Evolutionary conservation across 2,888 invertebrate species (phyloP).

Genomic region (Leucozona laternaria): DNA sequence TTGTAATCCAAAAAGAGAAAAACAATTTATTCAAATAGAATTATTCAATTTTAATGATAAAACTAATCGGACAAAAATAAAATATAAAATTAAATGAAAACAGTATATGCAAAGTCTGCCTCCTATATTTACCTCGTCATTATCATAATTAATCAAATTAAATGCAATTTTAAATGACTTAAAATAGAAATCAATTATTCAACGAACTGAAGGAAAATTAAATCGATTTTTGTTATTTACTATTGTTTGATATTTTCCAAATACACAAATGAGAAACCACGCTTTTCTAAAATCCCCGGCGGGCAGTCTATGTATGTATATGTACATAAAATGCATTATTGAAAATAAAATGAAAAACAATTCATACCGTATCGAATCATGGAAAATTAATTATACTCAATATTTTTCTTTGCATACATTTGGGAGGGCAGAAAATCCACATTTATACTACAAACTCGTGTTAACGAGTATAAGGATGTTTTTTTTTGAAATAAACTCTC

Average conservation of each 20-base stretch:
- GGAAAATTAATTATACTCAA: slow-evolving; percentile 52
- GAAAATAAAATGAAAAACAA: background rate
- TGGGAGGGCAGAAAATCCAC: background rate
- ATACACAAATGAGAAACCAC: background rate
- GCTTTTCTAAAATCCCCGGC: background rate
- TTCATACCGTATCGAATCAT: slow-evolving; percentile 12
- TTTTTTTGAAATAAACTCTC: background rate
- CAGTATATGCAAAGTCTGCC: background rate
- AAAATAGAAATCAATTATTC: slow-evolving; percentile 37
- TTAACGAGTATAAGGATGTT: too few relatives aligned
- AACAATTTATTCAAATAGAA: slow-evolving; percentile 2
- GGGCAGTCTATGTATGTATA: background rate
- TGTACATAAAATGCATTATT: background rate
- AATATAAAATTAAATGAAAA: background rate
- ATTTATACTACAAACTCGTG: too few relatives aligned
- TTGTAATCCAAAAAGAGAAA: slow-evolving; percentile 5
- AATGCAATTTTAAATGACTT: slow-evolving; percentile 28
- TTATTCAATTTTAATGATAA: background rate
- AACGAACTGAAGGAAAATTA: slow-evolving; percentile 4
- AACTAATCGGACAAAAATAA: background rate
- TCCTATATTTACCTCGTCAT: background rate
- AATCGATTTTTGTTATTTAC: slow-evolving; percentile 16
- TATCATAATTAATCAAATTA: slow-evolving; percentile 35
- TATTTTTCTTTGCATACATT: slow-evolving; percentile 12
- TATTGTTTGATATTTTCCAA: background rate